phyloP scores from a whole-genome alignment of 2,113 vertebrate genomes.

The Sterrhoptilus dennistouni region DNA sequence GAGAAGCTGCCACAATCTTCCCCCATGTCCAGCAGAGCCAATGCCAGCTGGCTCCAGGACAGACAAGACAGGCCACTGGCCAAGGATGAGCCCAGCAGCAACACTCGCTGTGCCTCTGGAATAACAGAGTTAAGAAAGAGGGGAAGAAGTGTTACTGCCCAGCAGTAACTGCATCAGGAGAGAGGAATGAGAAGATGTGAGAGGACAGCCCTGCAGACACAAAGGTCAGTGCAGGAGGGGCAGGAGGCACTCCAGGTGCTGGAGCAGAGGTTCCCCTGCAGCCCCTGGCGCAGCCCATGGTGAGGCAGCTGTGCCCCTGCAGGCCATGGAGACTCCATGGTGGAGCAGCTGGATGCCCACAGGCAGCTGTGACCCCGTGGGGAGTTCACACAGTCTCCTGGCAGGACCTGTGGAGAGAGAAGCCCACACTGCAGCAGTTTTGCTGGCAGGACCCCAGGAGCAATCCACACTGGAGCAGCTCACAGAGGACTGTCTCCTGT shows the following conservation, averaged over 20 bases:
- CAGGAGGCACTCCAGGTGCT: background rate
- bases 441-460: fast-evolving
- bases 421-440: background rate
- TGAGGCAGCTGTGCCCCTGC: background rate
- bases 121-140: background rate
- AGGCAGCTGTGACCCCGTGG: background rate
- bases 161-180: background rate
- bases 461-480: background rate
- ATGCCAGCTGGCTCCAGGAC: background rate
- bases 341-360: background rate
- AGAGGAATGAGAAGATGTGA: background rate
- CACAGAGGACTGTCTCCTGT: background rate
- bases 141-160: background rate
- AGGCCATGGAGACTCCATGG: background rate
- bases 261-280: background rate
- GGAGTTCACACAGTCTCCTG: no score
- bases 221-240: background rate
- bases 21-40: background rate
- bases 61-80: fast-evolving
- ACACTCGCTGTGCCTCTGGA: background rate
- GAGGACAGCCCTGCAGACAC: background rate
- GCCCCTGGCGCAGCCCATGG: background rate
- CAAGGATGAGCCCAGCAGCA: background rate
- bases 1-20: background rate
- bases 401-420: background rate